Conservation (phyloP, 2,888 invertebrate genomes). For the Pycnomerus fuliginosus region DNA sequence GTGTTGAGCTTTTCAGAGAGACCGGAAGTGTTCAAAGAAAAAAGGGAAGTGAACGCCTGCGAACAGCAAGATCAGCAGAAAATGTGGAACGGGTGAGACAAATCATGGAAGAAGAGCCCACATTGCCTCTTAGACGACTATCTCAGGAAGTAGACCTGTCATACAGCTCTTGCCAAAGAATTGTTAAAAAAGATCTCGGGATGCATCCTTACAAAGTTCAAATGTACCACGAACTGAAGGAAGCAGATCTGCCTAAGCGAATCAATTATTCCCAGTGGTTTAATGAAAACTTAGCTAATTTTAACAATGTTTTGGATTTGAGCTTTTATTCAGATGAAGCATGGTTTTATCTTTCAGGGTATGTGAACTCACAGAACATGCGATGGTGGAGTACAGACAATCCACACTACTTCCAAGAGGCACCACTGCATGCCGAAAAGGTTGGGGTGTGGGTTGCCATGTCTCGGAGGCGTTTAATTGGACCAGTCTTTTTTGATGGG, state of each 20-base stretch:
- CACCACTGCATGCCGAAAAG: constrained; percentile 18
- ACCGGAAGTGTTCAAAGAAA: background rate
- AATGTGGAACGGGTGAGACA: background rate
- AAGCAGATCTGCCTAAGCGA: background rate
- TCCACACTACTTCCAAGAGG: constrained; percentile 14
- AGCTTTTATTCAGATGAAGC: constrained; percentile 25
- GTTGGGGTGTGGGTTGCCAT: constrained; percentile 18
- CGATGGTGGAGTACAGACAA: constrained; percentile 22
- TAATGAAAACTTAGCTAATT: constrained; percentile 1
- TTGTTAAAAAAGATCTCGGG: background rate
- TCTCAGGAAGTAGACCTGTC: background rate
- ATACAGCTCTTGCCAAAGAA: background rate
- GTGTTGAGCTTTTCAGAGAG: background rate
- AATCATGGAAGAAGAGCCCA: background rate
- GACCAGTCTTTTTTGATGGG: constrained; percentile 19
- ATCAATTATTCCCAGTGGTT: background rate
- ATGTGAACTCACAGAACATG: constrained; percentile 23
- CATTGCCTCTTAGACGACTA: too few species aligned
- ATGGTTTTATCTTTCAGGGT: constrained; percentile 25
- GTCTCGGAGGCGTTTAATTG: constrained; percentile 14
- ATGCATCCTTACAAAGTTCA: constrained; percentile 5
- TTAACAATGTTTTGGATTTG: constrained; percentile 12
- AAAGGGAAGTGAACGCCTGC: background rate
- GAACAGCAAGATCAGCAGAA: background rate
- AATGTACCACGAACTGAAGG: background rate